These are phyloP conservation scores for Pandemis cinnamomeana DNA, from an alignment of 2,888 invertebrate species.

Conservation along the genomic window DNA sequence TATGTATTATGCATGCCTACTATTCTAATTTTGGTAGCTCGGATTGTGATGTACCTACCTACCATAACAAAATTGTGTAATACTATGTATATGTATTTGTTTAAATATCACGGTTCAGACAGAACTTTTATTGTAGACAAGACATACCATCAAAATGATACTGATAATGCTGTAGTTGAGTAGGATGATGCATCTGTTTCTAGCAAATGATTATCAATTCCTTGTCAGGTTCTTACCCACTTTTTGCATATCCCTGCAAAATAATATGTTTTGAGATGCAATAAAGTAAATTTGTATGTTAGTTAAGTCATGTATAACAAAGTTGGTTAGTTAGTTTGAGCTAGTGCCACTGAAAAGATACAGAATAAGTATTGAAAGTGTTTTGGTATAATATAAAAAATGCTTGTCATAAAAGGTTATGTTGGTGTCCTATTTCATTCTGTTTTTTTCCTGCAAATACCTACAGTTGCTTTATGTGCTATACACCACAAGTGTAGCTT, in stretches of 20 bases:
- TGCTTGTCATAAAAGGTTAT: too few relatives aligned
- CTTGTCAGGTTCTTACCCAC: neutral
- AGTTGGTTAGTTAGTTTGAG: too few relatives aligned
- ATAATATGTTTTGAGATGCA: neutral
- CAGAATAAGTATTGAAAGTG: neutral
- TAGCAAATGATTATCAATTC: neutral
- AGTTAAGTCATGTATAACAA: neutral
- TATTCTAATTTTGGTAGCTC: slow-evolving; percentile 35
- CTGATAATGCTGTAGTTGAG: neutral
- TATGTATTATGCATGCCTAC: slow-evolving; percentile 29
- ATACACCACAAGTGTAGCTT: too few relatives aligned
- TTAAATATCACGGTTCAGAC: neutral
- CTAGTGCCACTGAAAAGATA: neutral
- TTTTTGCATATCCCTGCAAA: neutral
- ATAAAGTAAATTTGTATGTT: neutral
- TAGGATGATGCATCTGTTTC: neutral
- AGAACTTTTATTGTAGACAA: neutral
- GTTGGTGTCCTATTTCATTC: too few relatives aligned
- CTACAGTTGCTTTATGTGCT: too few relatives aligned
- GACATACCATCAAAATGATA: neutral
- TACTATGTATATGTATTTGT: slow-evolving; percentile 2
- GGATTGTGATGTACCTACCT: slow-evolving; percentile 19
- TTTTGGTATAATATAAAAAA: neutral
- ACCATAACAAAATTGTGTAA: slow-evolving; percentile 27
- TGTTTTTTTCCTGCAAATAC: too few relatives aligned